A percentile compares a stretch with the other conserved stretches of the same genome.
phyloP scores from a whole-genome alignment of 1,140 invertebrate species.

The Xylocopa sonorina region DNA sequence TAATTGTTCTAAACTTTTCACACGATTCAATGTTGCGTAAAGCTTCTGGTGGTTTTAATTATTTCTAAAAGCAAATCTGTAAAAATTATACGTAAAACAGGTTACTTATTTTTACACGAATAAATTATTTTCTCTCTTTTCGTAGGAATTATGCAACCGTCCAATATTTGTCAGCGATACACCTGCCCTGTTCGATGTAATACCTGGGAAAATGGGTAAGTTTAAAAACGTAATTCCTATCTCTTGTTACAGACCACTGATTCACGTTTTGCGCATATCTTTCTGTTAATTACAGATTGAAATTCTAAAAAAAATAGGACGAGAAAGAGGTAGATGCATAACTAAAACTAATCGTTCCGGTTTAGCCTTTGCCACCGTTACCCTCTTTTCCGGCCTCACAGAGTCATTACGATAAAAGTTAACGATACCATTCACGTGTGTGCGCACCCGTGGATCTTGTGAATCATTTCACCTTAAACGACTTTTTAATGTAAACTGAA shows the following conservation, averaged over 20 bases:
- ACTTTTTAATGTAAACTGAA: constrained; percentile 13
- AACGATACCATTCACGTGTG: constrained; percentile 66
- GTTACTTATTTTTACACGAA: neutral
- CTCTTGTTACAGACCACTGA: neutral
- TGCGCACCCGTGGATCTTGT: constrained; percentile 33
- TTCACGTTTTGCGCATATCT: neutral
- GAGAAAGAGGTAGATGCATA: constrained; percentile 38
- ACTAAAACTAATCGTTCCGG: constrained; percentile 65
- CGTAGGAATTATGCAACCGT: constrained; percentile 88
- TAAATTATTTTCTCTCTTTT: constrained; percentile 58
- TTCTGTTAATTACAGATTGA: neutral
- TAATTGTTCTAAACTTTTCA: neutral
- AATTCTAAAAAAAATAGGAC: constrained; percentile 39
- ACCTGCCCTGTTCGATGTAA: constrained; percentile 90
- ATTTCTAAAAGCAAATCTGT: neutral
- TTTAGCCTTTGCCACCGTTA: constrained; percentile 52
- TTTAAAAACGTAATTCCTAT: neutral
- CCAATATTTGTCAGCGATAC: constrained; percentile 92
- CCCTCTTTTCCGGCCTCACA: constrained; percentile 32
- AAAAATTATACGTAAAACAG: neutral
- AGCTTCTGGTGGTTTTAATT: neutral
- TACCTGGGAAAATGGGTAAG: constrained; percentile 94
- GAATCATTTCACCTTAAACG: constrained; percentile 27
- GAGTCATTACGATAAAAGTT: constrained; percentile 66
- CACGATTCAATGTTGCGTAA: neutral